Evolutionary conservation across 1,140 invertebrate genomes (phyloP), one percentile per base, ranked within the genome.

Genomic region (Cephus cinctus): DNA sequence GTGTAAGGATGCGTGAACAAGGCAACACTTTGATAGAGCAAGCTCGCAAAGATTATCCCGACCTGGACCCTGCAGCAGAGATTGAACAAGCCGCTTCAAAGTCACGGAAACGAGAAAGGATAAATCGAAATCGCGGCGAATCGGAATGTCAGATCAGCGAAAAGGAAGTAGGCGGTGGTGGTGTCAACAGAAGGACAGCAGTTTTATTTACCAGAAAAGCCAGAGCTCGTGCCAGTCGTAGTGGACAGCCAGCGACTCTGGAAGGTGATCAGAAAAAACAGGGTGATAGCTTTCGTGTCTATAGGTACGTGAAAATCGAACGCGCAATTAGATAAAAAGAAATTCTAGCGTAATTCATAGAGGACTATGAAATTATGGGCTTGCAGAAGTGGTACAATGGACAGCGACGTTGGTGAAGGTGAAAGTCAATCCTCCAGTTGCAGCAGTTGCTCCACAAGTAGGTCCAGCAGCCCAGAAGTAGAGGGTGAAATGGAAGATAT

Each of bases 1-100:
- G 89, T 11, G 76, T 92, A 1, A 90, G 87, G 61, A 87, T 97
- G 83, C 83, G 89, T 36, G 92, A 96, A 57, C 87, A 92, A 73
- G 91, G 91, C 35, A 80, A 82, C 18, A 74, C 80, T 0, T 77
- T 95, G 9, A 87, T 96, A 57, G 83, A 88, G 15, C 83, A 89
- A 64, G 85, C 87, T 3, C 80, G 85, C 3, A 85, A 87, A 57
- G 88, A 75, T 16, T 69, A 75, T 47, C 70, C 73, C 2, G 71
- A 90, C 50, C 71, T 91, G 3, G 84, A 89, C 86, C 4, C 55
- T 70, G 19, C 54, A 69, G 22, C 18, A 6, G 58, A 65, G 41
- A 34, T 48, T 3, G 65, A 66, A 3, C 56, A 51, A 15, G 23
- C 23, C 14, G 32, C 21, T 6, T 48, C 48, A 15, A 66, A 61